phyloP scores from a whole-genome alignment of 2,113 vertebrate species.

The Ptilonorhynchus violaceus region DNA sequence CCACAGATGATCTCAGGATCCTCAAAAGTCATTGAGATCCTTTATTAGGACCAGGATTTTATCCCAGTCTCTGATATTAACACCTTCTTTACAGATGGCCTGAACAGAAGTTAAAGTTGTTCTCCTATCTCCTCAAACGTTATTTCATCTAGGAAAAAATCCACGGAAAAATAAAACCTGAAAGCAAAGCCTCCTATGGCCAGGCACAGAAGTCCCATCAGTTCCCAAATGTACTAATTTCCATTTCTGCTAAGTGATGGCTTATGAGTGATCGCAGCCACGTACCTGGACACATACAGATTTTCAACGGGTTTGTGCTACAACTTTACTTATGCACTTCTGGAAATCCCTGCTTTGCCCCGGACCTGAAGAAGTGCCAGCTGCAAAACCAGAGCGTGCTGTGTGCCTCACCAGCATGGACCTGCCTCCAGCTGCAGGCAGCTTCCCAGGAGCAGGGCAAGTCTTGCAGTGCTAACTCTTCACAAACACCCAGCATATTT shows the following conservation, averaged over 20 bases:
- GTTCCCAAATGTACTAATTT: not conserved
- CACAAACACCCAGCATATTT: not conserved
- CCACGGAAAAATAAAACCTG: not conserved
- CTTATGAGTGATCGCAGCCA: not conserved
- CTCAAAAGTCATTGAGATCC: not conserved
- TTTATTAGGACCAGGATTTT: not conserved
- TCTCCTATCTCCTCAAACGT: not conserved
- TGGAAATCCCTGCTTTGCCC: not conserved
- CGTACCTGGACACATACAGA: not conserved
- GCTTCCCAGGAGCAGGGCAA: not conserved
- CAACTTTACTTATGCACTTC: not conserved
- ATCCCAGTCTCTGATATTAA: not conserved
- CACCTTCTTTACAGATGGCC: not conserved
- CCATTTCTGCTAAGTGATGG: not conserved
- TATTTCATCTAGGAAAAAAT: not conserved
- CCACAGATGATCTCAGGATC: not conserved
- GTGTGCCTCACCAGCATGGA: rapidly evolving
- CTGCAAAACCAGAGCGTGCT: not conserved
- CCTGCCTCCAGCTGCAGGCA: not conserved
- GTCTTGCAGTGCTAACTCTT: not conserved
- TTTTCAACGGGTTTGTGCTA: not conserved
- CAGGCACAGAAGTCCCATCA: not conserved
- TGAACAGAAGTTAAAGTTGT: not conserved
- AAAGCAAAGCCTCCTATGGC: not conserved
- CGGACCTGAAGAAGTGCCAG: not conserved